Evolutionary conservation across 2,113 vertebrate genomes (phyloP).

Genomic region (Hypocryptadius cinnamomeus): DNA sequence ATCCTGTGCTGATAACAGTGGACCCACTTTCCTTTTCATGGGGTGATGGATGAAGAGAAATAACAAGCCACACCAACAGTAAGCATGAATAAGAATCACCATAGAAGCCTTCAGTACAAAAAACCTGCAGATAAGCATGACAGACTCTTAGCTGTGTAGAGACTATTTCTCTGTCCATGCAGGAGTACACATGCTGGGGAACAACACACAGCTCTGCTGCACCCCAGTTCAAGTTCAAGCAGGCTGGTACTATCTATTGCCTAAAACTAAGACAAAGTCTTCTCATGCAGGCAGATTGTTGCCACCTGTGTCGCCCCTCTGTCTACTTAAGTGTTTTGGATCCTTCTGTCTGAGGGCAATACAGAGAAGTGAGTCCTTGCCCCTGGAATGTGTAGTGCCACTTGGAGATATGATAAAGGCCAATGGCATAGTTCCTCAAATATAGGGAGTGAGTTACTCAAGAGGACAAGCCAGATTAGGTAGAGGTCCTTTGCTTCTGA

Average conservation of each 20-base stretch:
- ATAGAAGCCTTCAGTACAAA: not conserved
- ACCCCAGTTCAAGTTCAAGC: not conserved
- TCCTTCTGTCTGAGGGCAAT: not conserved
- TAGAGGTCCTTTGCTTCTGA: not conserved
- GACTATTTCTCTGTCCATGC: not conserved
- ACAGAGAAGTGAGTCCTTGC: not conserved
- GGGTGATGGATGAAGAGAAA: not conserved
- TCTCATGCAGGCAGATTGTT: not conserved
- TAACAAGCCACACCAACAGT: not conserved
- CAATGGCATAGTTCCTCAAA: not conserved
- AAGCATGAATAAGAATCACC: not conserved
- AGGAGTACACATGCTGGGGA: not conserved
- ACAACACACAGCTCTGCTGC: not conserved
- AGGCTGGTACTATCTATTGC: not conserved
- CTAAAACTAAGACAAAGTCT: not conserved
- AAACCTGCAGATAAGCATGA: not conserved
- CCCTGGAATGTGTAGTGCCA: conserved; percentile 30
- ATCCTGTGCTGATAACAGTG: not conserved
- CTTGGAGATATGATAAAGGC: not conserved
- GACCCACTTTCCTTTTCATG: not conserved
- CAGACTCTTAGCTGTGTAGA: not conserved
- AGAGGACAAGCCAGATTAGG: not conserved
- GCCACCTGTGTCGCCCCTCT: not conserved
- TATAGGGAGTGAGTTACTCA: not conserved
- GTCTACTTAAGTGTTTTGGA: not conserved